These are phyloP conservation scores for Microctenopoma stevenorrisi DNA, from an alignment of 2,797 vertebrate species.

Conservation along the genomic window DNA sequence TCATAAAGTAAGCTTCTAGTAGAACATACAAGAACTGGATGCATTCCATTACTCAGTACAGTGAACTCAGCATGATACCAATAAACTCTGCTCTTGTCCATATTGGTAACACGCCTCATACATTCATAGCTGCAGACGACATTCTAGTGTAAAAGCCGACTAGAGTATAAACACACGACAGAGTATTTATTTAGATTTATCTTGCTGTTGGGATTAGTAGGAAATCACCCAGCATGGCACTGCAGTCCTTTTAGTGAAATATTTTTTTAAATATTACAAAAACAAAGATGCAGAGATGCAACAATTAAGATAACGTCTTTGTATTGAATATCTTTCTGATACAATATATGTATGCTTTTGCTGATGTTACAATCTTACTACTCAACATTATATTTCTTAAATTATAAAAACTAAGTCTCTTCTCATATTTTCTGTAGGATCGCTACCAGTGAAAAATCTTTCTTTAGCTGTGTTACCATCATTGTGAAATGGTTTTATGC, in stretches of 20 bases:
- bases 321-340: too few species aligned
- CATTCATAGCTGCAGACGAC: conserved; percentile 52
- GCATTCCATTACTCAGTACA: conserved; percentile 48
- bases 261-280: conserved; percentile 31
- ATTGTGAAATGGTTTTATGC: too few species aligned
- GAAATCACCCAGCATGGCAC: conserved; percentile 33
- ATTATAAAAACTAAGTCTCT: too few species aligned
- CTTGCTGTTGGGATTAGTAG: neutral
- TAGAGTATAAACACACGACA: conserved; percentile 6
- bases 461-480: too few species aligned
- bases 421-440: too few species aligned
- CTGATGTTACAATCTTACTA: too few species aligned
- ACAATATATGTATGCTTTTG: too few species aligned
- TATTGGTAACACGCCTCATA: conserved; percentile 47
- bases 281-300: conserved; percentile 43
- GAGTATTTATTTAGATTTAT: neutral
- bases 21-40: conserved; percentile 17
- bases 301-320: neutral
- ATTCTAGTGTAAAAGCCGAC: conserved; percentile 42
- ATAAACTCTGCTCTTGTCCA: conserved; percentile 41
- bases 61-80: conserved; percentile 42
- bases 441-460: too few species aligned
- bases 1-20: neutral
- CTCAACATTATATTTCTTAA: too few species aligned
- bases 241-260: conserved; percentile 34